phyloP scores from a whole-genome alignment of 2,888 invertebrate species.

The Pristionchus mayeri region DNA sequence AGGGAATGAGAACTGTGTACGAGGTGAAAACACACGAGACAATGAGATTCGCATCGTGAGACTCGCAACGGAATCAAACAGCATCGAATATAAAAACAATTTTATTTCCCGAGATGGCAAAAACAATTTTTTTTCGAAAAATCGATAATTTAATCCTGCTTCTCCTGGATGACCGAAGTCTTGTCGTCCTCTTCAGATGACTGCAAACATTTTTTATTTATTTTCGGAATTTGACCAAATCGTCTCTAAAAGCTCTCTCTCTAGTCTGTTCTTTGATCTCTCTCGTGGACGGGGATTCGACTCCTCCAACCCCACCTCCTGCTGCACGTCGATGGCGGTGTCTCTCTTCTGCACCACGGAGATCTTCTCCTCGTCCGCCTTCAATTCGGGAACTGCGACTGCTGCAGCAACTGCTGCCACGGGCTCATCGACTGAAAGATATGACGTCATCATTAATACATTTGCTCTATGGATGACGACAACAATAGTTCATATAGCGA shows the following conservation, averaged over 20 bases:
- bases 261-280: too few relatives aligned
- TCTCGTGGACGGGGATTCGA: too few relatives aligned
- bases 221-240: background rate
- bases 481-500: too few relatives aligned
- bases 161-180: slow-evolving; percentile 44
- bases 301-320: background rate
- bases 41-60: too few relatives aligned
- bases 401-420: slow-evolving; percentile 4
- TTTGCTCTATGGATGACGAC: too few relatives aligned
- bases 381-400: background rate
- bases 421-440: background rate
- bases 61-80: too few relatives aligned
- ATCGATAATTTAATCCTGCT: background rate
- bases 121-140: background rate
- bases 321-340: slow-evolving; percentile 36
- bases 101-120: background rate
- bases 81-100: too few relatives aligned
- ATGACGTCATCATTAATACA: too few relatives aligned
- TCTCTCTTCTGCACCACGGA: slow-evolving; percentile 46
- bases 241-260: background rate
- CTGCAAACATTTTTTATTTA: slow-evolving; percentile 7
- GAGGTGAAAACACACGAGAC: too few relatives aligned
- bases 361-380: slow-evolving; percentile 33
- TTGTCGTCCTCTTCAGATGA: slow-evolving; percentile 28
- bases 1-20: too few relatives aligned